Conservation (phyloP, 2,797 vertebrate genomes). For the Lutjanus campechanus region DNA sequence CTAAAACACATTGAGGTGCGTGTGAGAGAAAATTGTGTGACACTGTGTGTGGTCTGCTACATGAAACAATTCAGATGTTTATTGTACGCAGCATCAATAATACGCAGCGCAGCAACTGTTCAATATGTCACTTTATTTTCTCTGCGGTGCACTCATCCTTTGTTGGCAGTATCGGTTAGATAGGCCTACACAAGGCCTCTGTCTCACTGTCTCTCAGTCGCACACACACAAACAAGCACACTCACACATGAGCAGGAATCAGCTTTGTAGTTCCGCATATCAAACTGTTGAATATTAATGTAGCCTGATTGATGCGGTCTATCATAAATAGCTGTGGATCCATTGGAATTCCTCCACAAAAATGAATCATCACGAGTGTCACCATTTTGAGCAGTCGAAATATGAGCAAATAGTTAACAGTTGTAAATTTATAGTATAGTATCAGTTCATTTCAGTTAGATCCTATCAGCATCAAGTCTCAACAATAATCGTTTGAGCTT, state of each 20-base stretch:
- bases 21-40: slow-evolving; percentile 54
- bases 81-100: slow-evolving; percentile 53
- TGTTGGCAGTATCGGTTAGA: slow-evolving; percentile 56
- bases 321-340: slow-evolving; percentile 69
- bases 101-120: slow-evolving; percentile 57
- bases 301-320: slow-evolving; percentile 70
- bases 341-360: slow-evolving; percentile 66
- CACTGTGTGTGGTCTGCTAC: slow-evolving; percentile 48
- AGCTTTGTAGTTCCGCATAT: slow-evolving; percentile 51
- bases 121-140: slow-evolving; percentile 76
- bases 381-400: slow-evolving; percentile 42
- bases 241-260: slow-evolving; percentile 50
- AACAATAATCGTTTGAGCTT: neutral
- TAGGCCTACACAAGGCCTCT: slow-evolving; percentile 56
- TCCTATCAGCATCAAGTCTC: neutral
- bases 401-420: slow-evolving; percentile 42
- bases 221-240: slow-evolving; percentile 39
- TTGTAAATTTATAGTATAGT: slow-evolving; percentile 51
- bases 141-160: slow-evolving; percentile 43
- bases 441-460: slow-evolving; percentile 14
- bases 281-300: slow-evolving; percentile 77
- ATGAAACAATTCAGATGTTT: slow-evolving; percentile 76
- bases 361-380: slow-evolving; percentile 66
- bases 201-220: slow-evolving; percentile 46
- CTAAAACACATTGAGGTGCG: slow-evolving; percentile 80